Evolutionary conservation across 1,140 invertebrate genomes (phyloP).

Genomic region (Diorhabda elongata): DNA sequence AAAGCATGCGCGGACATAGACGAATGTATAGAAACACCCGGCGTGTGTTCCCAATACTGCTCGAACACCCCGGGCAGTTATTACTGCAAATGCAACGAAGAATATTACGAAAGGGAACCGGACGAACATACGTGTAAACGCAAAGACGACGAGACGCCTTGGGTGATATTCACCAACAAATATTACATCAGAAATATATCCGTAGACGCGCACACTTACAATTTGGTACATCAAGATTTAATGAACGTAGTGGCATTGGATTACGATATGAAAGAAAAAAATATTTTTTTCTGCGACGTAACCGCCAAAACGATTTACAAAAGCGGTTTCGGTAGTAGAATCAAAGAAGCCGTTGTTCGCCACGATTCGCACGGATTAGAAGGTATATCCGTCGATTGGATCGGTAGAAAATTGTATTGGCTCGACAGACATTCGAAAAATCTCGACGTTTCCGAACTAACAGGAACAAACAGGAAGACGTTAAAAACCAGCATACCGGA

Average conservation of each 20-base stretch:
- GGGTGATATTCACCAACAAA: constrained; percentile 96
- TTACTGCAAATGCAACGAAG: constrained; percentile 94
- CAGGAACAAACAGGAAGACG: constrained; percentile 88
- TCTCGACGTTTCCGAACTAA: constrained; percentile 85
- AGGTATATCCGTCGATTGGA: constrained; percentile 96
- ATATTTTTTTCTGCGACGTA: constrained; percentile 92
- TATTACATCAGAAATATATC: constrained; percentile 97
- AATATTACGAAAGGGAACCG: constrained; percentile 80
- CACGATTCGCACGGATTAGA: constrained; percentile 93
- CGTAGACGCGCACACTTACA: constrained; percentile 78
- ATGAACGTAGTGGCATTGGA: constrained; percentile 96
- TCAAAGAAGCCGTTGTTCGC: constrained; percentile 79
- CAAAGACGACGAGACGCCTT: constrained; percentile 76
- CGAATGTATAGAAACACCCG: constrained; percentile 86
- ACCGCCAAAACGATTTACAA: constrained; percentile 89
- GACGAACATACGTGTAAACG: constrained; percentile 90
- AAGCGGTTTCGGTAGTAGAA: constrained; percentile 54
- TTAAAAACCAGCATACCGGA: constrained; percentile 83
- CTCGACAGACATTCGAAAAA: constrained; percentile 94
- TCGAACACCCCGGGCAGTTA: constrained; percentile 93
- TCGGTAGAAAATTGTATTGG: constrained; percentile 95
- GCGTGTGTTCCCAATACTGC: constrained; percentile 91
- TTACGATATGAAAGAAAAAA: constrained; percentile 79
- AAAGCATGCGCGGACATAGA: constrained; percentile 91
- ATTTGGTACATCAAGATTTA: constrained; percentile 88